Percentiles rank a stretch among this genome's conserved stretches.
Conservation (phyloP, 1,140 invertebrate genomes). For the Achatina immaculata region DNA sequence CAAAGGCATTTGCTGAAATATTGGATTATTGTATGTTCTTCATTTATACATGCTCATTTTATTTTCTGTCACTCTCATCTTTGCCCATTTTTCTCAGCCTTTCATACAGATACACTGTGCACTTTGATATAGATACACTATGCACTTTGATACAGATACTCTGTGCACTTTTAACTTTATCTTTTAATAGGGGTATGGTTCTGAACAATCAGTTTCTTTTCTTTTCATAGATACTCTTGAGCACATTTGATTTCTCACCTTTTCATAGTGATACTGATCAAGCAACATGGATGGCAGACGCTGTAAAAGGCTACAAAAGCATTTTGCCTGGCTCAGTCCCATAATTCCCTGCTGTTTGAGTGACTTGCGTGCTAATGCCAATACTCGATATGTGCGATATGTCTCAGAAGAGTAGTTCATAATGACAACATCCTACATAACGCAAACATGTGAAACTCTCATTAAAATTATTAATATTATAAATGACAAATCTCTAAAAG, state of each 20-base stretch:
- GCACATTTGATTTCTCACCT: conserved; percentile 67
- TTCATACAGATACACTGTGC: too few species aligned
- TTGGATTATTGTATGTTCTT: too few species aligned
- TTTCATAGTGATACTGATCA: conserved; percentile 77
- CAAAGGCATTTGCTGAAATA: too few species aligned
- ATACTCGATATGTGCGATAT: conserved; percentile 70
- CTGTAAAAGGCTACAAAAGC: conserved; percentile 74
- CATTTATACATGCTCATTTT: too few species aligned
- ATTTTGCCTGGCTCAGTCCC: conserved; percentile 75
- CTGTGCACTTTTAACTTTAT: too few species aligned
- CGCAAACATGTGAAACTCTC: conserved; percentile 4
- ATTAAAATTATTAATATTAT: background rate
- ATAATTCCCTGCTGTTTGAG: conserved; percentile 74
- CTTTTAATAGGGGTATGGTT: too few species aligned
- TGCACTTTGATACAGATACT: too few species aligned
- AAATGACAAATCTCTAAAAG: background rate
- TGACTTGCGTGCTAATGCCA: conserved; percentile 73
- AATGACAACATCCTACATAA: conserved; percentile 72
- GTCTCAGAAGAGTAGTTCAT: conserved; percentile 72
- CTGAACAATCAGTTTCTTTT: too few species aligned
- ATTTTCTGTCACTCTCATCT: too few species aligned
- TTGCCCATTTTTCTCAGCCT: too few species aligned
- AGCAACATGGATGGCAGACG: conserved; percentile 74
- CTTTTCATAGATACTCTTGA: too few species aligned
- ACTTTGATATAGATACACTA: too few species aligned